A percentile compares a stretch with the other conserved stretches of the same genome.
These are phyloP conservation scores for Ischnus inquisitorius DNA, from an alignment of 2,888 invertebrate genomes.

Conservation along the genomic window DNA sequence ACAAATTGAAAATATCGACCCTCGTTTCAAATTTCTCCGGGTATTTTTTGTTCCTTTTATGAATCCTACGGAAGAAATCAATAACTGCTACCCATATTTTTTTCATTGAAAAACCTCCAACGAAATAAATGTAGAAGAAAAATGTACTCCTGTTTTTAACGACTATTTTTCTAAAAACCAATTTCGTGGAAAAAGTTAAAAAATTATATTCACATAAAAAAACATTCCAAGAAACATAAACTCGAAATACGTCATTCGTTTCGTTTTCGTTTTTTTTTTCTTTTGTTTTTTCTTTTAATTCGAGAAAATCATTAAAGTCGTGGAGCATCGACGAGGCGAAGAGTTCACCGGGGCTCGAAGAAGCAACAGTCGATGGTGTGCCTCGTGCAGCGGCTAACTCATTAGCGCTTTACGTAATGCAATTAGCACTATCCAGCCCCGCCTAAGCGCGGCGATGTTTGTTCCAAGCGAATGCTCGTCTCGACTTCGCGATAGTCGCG, in stretches of 20 bases:
- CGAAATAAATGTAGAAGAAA: too few species aligned
- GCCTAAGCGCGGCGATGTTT: slow-evolving; percentile 59
- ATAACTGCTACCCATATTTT: not conserved
- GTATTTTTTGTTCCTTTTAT: slow-evolving; percentile 18
- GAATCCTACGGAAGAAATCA: not conserved
- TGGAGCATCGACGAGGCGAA: not conserved
- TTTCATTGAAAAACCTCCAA: not conserved
- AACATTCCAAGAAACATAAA: too few species aligned
- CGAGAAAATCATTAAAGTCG: not conserved
- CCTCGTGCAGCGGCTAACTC: slow-evolving; percentile 61
- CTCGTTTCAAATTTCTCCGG: slow-evolving; percentile 6
- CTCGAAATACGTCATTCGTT: too few species aligned
- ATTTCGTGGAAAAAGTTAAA: too few species aligned
- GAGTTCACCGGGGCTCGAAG: slow-evolving; percentile 34
- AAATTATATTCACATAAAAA: too few species aligned
- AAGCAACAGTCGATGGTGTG: slow-evolving; percentile 24
- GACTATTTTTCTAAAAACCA: too few species aligned
- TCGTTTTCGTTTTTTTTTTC: too few species aligned
- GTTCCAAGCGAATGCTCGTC: slow-evolving; percentile 33
- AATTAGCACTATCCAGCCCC: slow-evolving; percentile 73
- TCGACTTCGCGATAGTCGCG: slow-evolving; percentile 53
- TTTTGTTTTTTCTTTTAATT: not conserved
- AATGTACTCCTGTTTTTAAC: too few species aligned
- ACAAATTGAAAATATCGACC: slow-evolving; percentile 56
- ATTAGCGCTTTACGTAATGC: slow-evolving; percentile 76